A percentile compares a stretch with the other conserved stretches of the same genome.
phyloP scores from a whole-genome alignment of 2,797 vertebrate species.

The Coendou prehensilis region DNA sequence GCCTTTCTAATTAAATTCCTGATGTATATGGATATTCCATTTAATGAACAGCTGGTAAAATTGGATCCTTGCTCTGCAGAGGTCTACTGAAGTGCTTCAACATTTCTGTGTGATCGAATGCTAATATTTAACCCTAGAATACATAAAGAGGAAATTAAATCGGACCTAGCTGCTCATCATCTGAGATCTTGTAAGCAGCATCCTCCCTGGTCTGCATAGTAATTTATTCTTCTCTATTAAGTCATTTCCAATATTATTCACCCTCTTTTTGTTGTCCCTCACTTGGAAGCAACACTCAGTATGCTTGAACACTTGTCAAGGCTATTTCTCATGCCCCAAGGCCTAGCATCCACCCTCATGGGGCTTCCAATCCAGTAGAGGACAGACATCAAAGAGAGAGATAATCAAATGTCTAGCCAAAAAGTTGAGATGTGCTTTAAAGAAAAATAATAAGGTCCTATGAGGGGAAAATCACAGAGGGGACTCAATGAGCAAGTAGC shows the following conservation, averaged over 20 bases:
- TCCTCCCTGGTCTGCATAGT: background rate
- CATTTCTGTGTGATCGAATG: conserved; percentile 59
- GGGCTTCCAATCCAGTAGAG: background rate
- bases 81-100: conserved; percentile 39
- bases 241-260: background rate
- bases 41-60: conserved; percentile 79
- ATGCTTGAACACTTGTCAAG: background rate
- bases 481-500: background rate
- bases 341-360: background rate
- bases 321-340: background rate
- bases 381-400: background rate
- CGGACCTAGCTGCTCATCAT: background rate
- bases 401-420: background rate
- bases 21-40: conserved; percentile 60
- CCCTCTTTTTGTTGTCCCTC: background rate
- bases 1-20: conserved; percentile 80
- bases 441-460: background rate
- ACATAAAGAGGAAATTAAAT: conserved; percentile 37
- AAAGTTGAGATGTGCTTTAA: background rate
- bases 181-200: background rate
- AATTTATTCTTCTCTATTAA: background rate
- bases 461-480: background rate
- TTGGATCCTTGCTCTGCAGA: conserved; percentile 70
- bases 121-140: conserved; percentile 52
- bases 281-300: background rate